Base-by-base conservation (phyloP, 1,140 invertebrate species). In the Coptotermes formosanus region DNA sequence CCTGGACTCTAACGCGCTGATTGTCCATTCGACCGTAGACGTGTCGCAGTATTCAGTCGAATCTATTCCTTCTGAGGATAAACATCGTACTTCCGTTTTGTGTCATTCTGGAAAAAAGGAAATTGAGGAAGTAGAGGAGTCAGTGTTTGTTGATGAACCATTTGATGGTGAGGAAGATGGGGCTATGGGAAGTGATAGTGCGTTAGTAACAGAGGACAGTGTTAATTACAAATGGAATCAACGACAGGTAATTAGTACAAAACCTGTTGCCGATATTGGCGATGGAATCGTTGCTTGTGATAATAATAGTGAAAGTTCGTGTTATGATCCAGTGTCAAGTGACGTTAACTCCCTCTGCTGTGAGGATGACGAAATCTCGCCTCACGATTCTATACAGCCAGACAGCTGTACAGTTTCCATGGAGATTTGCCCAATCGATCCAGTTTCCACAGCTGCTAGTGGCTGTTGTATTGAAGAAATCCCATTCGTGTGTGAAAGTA, bases 111-210 rank as follows among this genome's bases (percentile, higher is more conserved):
- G 30, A 48, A n/a, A 45, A n/a, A 84, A 85, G 23, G 87, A 85
- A 25, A 6, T 25, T 3, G 55, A 52, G 23, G 82, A 83, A 32
- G 55, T 81, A 7, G 83, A 91, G n/a, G 64, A 75, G 30, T 75
- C 64, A 11, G 64, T 75, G 6, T 75, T 75, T 75, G 25, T 30
- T n/a, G 64, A 75, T 30, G 64, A 75, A 75, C 64, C 64, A 9
- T 75, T 8, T n/a, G 64, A 75, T 12, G 64, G 7, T 4, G 64
- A 75, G 6, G 64, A 75, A 75, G 64, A 75, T 9, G 64, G n/a
- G 21, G 55, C 38, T 55, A 21, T 21, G 19, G 52, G 19, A 55
- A 55, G 52, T 21, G 52, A 55, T 21, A 55, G n/a, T 30, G 64
- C 30, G n/a, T 25, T 25, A n/a, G 64, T 1, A 25, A 14, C 25